Percentiles rank a stretch among this genome's conserved stretches.
phyloP scores from a whole-genome alignment of 2,797 vertebrate genomes.

The Glyptemys insculpta region DNA sequence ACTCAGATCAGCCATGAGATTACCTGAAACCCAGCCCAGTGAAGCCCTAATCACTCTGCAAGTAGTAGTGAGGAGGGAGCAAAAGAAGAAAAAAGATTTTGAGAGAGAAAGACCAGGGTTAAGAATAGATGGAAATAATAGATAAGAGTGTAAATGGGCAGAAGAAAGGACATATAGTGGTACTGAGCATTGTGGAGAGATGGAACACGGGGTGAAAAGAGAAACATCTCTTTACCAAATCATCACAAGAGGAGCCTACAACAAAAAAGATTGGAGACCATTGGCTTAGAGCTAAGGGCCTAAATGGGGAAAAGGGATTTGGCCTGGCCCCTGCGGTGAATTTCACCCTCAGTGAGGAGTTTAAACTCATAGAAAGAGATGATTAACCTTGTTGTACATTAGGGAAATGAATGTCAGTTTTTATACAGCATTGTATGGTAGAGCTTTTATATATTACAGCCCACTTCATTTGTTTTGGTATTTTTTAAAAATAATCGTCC shows the following conservation, averaged over 20 bases:
- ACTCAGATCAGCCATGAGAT: not conserved
- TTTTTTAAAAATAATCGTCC: not conserved
- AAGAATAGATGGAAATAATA: not conserved
- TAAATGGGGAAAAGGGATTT: not conserved
- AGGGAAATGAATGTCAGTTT: not conserved
- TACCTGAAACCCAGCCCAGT: not conserved
- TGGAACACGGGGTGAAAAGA: not conserved
- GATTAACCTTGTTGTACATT: not conserved
- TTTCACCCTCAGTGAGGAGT: not conserved
- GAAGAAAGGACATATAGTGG: not conserved
- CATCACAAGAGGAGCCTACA: not conserved
- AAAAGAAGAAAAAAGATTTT: not conserved
- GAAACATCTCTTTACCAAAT: not conserved
- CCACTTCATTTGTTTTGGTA: not conserved
- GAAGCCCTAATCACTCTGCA: not conserved
- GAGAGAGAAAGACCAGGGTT: not conserved
- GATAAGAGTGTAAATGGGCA: not conserved
- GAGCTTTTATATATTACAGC: not conserved
- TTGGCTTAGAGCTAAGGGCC: not conserved
- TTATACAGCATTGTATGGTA: not conserved
- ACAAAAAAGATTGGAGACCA: not conserved
- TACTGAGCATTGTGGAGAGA: not conserved
- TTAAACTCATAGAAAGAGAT: not conserved
- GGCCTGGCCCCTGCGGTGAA: not conserved
- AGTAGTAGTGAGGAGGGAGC: not conserved